phyloP scores from a whole-genome alignment of 2,888 invertebrate species.

The Sympetrum striolatum region DNA sequence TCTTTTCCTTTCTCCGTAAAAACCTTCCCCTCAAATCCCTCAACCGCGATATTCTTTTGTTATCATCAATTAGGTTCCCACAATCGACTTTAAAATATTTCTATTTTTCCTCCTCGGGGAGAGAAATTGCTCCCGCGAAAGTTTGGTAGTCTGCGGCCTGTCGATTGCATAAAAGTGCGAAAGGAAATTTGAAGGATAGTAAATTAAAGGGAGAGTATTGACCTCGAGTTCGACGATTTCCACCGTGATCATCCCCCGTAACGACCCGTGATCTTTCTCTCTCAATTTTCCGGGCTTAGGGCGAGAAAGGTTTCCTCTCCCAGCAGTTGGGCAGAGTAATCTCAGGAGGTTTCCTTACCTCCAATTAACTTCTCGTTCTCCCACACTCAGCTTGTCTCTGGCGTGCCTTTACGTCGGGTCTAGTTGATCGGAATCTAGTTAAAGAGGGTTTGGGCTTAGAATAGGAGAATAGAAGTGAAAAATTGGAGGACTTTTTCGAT shows the following conservation, averaged over 20 bases:
- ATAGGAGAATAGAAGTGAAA: background rate
- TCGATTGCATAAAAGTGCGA: background rate
- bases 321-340: background rate
- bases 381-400: background rate
- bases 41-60: background rate
- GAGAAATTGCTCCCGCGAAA: background rate
- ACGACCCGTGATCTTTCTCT: background rate
- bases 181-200: background rate
- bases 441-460: too few relatives aligned
- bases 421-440: too few relatives aligned
- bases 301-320: background rate
- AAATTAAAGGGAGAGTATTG: too few relatives aligned
- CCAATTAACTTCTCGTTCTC: background rate
- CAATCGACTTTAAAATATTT: too few relatives aligned
- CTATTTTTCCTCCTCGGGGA: background rate
- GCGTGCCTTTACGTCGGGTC: background rate
- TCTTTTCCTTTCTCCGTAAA: background rate
- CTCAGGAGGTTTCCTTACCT: background rate
- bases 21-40: background rate
- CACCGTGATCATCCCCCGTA: too few relatives aligned
- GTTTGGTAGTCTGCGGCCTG: background rate
- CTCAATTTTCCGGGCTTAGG: background rate
- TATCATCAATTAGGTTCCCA: background rate
- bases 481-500: background rate
- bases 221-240: too few relatives aligned